These are phyloP conservation scores for Psix sp. DNA, from an alignment of 1,140 invertebrate genomes.

Conservation along the genomic window DNA sequence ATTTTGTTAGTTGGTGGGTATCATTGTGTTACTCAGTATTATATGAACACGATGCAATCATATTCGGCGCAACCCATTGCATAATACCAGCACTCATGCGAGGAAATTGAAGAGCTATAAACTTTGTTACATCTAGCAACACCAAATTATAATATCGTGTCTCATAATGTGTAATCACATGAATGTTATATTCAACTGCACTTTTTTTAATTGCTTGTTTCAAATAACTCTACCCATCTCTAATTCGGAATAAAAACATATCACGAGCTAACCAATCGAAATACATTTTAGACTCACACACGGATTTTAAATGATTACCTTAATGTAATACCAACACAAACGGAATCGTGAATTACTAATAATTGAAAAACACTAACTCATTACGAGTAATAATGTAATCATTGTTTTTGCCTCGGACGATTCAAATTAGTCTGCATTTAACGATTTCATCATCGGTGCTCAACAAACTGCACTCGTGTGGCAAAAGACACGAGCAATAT, in stretches of 20 bases:
- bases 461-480: too few species aligned
- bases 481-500: conserved; percentile 11
- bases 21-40: conserved; percentile 37
- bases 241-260: not conserved
- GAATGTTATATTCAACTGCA: too few species aligned
- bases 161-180: conserved; percentile 37
- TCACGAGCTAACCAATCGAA: not conserved
- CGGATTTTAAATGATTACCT: not conserved
- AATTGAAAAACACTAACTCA: too few species aligned
- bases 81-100: conserved; percentile 16
- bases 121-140: conserved; percentile 44
- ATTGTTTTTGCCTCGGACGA: too few species aligned
- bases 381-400: too few species aligned
- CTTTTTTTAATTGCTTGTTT: too few species aligned
- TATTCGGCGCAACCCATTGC: conserved; percentile 27
- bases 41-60: conserved; percentile 51
- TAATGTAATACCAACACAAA: too few species aligned
- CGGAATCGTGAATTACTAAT: too few species aligned
- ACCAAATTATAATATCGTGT: conserved; percentile 45
- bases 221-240: too few species aligned
- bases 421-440: too few species aligned
- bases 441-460: too few species aligned
- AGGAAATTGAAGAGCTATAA: conserved; percentile 52
- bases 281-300: too few species aligned
- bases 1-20: conserved; percentile 45